Conservation (phyloP, 2,113 vertebrate genomes). For the Geococcyx californianus region DNA sequence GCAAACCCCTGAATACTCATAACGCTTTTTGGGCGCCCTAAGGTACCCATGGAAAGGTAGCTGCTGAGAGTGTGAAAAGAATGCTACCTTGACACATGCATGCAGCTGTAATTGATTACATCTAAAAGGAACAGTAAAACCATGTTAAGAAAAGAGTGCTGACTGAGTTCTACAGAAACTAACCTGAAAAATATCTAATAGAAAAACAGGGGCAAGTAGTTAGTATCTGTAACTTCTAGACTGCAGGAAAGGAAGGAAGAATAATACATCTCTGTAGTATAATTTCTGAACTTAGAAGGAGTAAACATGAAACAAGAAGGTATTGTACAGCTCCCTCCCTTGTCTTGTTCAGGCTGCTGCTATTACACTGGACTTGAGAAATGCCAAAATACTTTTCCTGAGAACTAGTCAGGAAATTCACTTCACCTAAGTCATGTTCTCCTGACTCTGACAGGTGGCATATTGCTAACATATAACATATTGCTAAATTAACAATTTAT, state of each 20-base stretch:
- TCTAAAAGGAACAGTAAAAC: background rate
- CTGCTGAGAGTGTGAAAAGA: background rate
- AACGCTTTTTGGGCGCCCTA: too few species aligned
- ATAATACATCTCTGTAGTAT: background rate
- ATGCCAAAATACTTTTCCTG: background rate
- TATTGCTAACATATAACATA: too few species aligned
- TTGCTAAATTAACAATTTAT: background rate
- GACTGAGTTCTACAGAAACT: background rate
- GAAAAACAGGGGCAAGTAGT: background rate
- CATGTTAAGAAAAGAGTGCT: background rate
- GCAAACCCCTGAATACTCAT: fast-evolving
- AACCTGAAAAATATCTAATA: background rate
- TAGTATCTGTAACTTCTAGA: background rate
- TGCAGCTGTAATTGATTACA: background rate
- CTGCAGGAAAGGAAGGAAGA: background rate
- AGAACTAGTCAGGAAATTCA: background rate
- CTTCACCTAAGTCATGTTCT: background rate
- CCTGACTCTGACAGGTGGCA: background rate
- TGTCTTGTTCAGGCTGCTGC: background rate
- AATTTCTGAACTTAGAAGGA: background rate
- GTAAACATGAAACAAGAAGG: background rate
- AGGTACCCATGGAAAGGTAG: background rate
- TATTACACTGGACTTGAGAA: background rate
- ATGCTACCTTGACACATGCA: background rate
- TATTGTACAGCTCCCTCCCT: background rate